Evolutionary conservation across 2,797 vertebrate genomes (phyloP).

Genomic region (Bucorvus abyssinicus): DNA sequence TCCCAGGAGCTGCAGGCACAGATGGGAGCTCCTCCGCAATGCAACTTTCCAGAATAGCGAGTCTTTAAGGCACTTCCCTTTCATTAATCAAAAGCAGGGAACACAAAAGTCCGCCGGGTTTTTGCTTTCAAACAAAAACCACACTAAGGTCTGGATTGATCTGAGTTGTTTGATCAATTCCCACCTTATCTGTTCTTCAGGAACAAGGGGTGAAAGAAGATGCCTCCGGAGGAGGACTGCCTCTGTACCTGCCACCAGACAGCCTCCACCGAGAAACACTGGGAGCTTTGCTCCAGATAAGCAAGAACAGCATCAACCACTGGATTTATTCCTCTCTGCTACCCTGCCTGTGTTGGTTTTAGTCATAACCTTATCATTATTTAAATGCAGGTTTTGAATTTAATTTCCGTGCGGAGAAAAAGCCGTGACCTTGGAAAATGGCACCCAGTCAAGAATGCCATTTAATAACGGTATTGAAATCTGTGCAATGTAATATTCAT

Average conservation of each 20-base stretch:
- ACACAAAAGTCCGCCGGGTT: background rate
- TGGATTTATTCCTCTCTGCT: background rate
- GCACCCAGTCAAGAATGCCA: conserved; percentile 18
- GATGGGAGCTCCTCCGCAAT: conserved; percentile 9
- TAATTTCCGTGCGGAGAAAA: conserved; percentile 29
- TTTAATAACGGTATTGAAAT: conserved; percentile 60
- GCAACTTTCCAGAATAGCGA: conserved; percentile 1
- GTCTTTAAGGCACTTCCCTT: conserved; percentile 52
- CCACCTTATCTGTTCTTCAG: background rate
- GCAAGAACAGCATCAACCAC: background rate
- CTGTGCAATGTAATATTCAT: conserved; percentile 20
- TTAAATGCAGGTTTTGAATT: conserved; percentile 23
- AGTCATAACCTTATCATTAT: conserved; percentile 11
- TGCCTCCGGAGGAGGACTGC: background rate
- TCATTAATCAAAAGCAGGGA: conserved; percentile 50
- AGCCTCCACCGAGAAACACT: background rate
- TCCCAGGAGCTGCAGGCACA: background rate
- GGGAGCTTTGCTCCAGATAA: background rate
- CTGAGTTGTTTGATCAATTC: background rate
- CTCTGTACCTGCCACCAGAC: background rate
- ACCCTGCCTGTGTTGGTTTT: background rate
- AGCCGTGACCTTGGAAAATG: background rate
- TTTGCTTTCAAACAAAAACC: background rate
- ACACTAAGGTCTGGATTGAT: background rate
- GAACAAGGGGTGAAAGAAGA: background rate